phyloP scores from a whole-genome alignment of 2,113 vertebrate genomes.

The Bettongia penicillata region DNA sequence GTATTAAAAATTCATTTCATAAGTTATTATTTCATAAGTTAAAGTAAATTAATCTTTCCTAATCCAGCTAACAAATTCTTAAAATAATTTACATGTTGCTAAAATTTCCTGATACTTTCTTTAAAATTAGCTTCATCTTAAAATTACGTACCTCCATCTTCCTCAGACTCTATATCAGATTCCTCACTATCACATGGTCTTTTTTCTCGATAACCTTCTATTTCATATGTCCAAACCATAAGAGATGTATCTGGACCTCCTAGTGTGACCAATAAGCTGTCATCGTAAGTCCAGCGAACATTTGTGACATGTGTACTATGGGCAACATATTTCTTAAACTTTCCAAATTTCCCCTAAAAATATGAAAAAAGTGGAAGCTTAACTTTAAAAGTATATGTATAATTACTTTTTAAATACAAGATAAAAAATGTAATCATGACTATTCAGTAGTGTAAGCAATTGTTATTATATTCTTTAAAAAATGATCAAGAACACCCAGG shows the following conservation, averaged over 20 bases:
- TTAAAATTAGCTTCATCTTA: conserved; percentile 18
- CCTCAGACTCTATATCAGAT: conserved; percentile 97
- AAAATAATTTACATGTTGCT: neutral
- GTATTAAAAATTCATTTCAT: conserved; percentile 11
- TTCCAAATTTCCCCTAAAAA: conserved; percentile 94
- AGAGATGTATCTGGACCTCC: conserved; percentile 95
- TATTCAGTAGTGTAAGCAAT: neutral
- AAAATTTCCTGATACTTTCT: neutral
- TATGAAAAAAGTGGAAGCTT: conserved; percentile 52
- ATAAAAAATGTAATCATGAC: neutral
- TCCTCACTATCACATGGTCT: conserved; percentile 96
- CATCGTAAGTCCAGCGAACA: conserved; percentile 95
- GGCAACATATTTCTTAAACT: conserved; percentile 96
- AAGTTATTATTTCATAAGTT: neutral
- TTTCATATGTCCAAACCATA: conserved; percentile 96
- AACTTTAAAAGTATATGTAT: conserved; percentile 17
- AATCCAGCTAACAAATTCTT: conserved; percentile 14
- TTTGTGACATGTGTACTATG: conserved; percentile 98
- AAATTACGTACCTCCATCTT: conserved; percentile 92
- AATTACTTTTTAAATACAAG: conserved; percentile 41
- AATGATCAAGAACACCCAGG: neutral
- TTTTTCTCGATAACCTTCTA: conserved; percentile 90
- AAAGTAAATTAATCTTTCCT: neutral
- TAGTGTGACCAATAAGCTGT: conserved; percentile 92
- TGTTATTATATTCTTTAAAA: neutral